Conservation (phyloP, 2,888 invertebrate genomes). For the Cheilosia variabilis region DNA sequence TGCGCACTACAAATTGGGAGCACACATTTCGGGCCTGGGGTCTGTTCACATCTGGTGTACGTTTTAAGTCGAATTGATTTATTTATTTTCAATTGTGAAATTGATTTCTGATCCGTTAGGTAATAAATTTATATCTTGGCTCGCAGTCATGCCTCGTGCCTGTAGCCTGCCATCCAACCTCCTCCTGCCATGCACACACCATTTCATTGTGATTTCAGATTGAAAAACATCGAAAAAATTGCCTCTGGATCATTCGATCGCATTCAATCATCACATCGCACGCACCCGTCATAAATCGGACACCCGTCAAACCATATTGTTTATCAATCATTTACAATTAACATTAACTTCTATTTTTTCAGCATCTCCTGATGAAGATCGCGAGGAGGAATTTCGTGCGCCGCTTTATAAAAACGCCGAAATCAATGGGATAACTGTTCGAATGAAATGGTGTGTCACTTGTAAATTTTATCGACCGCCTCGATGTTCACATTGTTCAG, state of each 20-base stretch:
- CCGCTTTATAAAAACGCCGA: slow-evolving; percentile 98
- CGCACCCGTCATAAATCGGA: background rate
- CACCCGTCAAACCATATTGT: background rate
- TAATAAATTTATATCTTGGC: too few relatives aligned
- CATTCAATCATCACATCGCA: background rate
- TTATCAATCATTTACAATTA: slow-evolving; percentile 58
- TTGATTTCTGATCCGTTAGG: background rate
- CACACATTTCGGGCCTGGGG: background rate
- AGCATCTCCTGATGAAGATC: slow-evolving; percentile 98
- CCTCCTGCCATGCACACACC: background rate
- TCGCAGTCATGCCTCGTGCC: too few relatives aligned
- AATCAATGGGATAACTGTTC: slow-evolving; percentile 98
- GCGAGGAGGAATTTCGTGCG: slow-evolving; percentile 98
- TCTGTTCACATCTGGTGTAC: background rate
- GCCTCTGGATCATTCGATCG: background rate
- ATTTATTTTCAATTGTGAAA: background rate
- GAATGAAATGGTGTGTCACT: slow-evolving; percentile 99
- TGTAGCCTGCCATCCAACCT: too few relatives aligned
- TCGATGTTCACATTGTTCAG: slow-evolving; percentile 99
- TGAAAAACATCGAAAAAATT: background rate
- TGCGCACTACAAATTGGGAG: background rate
- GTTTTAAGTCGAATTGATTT: background rate
- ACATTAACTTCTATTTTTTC: slow-evolving; percentile 76
- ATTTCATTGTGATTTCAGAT: background rate
- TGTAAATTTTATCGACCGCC: slow-evolving; percentile 99